Percentiles rank a stretch among this genome's conserved stretches.
phyloP scores from a whole-genome alignment of 2,797 vertebrate species.

The Cuculus canorus region DNA sequence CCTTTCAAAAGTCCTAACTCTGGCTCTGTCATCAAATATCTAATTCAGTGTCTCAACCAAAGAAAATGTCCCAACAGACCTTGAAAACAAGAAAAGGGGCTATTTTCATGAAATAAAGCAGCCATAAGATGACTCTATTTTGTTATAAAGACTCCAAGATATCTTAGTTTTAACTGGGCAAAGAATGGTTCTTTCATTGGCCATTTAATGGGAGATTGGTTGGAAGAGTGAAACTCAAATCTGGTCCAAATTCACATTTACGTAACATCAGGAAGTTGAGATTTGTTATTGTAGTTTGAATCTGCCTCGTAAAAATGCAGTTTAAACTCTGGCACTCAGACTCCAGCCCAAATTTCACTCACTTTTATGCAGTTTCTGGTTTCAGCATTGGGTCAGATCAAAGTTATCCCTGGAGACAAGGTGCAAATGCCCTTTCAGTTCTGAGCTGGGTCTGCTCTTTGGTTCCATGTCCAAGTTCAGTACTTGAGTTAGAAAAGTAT shows the following conservation, averaged over 20 bases:
- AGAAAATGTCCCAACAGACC: not conserved
- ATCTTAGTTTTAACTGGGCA: not conserved
- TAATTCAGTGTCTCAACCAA: not conserved
- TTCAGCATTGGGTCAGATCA: not conserved
- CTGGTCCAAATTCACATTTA: not conserved
- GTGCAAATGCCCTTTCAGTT: not conserved
- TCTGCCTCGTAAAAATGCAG: not conserved
- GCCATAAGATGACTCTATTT: not conserved
- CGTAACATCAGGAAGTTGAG: not conserved
- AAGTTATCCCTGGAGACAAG: not conserved
- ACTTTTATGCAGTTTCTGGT: not conserved
- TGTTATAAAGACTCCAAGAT: not conserved
- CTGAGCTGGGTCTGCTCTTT: not conserved
- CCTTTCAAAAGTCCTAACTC: not conserved
- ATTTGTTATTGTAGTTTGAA: slow-evolving; percentile 4
- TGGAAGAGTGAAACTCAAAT: not conserved
- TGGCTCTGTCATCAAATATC: not conserved
- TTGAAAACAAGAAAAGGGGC: not conserved
- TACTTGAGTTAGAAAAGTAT: not conserved
- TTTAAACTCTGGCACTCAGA: not conserved
- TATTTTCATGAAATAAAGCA: not conserved
- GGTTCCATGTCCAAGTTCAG: not conserved
- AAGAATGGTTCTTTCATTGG: not conserved
- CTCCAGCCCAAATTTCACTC: not conserved
- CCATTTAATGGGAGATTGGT: not conserved